phyloP scores from a whole-genome alignment of 2,888 invertebrate species.

The Prionchulus punctatus region DNA sequence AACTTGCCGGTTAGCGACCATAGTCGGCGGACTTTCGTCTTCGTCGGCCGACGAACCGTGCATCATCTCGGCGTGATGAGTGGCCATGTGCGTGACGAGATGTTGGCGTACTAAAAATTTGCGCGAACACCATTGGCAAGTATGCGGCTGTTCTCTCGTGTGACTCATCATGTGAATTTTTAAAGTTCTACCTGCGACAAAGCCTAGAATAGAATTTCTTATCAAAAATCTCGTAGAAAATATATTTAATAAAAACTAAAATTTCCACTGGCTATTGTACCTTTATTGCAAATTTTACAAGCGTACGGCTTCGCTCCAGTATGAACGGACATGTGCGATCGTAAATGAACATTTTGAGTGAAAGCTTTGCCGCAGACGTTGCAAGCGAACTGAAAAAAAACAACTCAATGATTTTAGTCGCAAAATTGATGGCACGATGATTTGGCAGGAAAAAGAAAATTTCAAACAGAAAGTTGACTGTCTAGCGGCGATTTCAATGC shows the following conservation, averaged over 20 bases:
- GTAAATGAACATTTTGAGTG: constrained; percentile 9
- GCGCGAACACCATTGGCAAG: background rate
- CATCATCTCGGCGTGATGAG: background rate
- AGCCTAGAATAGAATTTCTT: constrained; percentile 7
- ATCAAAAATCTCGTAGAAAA: too few relatives aligned
- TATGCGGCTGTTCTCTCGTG: constrained; percentile 6
- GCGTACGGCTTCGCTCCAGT: constrained; percentile 11
- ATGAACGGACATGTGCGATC: constrained; percentile 10
- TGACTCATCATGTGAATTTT: constrained; percentile 13
- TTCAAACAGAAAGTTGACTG: constrained; percentile 4
- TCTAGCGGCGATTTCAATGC: too few relatives aligned
- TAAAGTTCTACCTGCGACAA: constrained; percentile 7
- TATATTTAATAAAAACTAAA: background rate
- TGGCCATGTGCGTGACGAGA: background rate
- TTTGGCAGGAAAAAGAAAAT: background rate
- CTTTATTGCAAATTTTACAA: constrained; percentile 9
- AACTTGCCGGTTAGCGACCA: too few relatives aligned
- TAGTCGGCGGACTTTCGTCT: too few relatives aligned
- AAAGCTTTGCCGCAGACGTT: constrained; percentile 7
- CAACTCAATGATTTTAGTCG: background rate
- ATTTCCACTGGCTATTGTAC: constrained; percentile 1
- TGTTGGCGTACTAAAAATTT: background rate
- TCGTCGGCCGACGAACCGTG: background rate
- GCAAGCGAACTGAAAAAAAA: constrained; percentile 7
- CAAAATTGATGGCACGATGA: too few relatives aligned